Conservation (phyloP, 2,797 vertebrate species). For the Nyctalus aviator region DNA sequence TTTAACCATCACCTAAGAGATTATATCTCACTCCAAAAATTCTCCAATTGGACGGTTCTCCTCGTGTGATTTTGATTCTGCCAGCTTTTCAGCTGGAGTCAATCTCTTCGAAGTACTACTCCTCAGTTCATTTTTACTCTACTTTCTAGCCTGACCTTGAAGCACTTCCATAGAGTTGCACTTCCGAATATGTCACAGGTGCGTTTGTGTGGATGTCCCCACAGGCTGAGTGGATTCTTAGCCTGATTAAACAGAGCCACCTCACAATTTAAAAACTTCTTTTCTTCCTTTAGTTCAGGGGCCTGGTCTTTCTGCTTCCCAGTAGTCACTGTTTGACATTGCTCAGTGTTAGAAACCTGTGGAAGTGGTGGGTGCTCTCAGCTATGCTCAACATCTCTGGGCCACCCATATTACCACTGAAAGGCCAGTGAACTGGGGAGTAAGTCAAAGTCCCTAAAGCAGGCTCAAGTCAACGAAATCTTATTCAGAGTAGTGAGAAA, state of each 20-base stretch:
- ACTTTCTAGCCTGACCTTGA: not conserved
- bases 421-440: not conserved
- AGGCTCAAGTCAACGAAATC: not conserved
- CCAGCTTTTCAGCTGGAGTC: slow-evolving; percentile 23
- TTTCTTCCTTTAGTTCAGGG: not conserved
- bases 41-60: not conserved
- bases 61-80: not conserved
- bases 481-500: not conserved
- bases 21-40: slow-evolving; percentile 24
- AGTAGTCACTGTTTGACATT: not conserved
- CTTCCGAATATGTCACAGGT: not conserved
- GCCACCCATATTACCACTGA: not conserved
- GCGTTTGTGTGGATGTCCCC: not conserved
- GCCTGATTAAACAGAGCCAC: not conserved
- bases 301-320: not conserved
- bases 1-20: slow-evolving; percentile 32
- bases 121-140: slow-evolving; percentile 5
- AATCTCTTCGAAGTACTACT: slow-evolving; percentile 8
- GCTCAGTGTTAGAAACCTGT: not conserved
- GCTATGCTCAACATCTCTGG: not conserved
- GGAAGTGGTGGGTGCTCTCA: not conserved
- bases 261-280: not conserved
- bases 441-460: not conserved
- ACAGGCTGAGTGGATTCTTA: not conserved
- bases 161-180: not conserved